Evolutionary conservation across 2,797 vertebrate species (phyloP).

Genomic region (Onychomys arenicola): DNA sequence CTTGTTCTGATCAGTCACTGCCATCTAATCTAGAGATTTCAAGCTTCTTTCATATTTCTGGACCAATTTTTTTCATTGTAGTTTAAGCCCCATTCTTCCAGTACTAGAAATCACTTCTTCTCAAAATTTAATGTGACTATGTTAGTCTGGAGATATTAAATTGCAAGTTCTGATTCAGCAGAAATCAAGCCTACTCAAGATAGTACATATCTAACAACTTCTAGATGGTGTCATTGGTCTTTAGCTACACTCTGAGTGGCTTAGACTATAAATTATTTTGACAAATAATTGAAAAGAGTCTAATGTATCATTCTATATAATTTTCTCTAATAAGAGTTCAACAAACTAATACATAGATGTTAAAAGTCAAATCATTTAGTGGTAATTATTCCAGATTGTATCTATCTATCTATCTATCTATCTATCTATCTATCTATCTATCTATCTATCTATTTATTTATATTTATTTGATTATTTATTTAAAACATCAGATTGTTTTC

Average conservation of each 20-base stretch:
- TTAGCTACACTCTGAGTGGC: neutral
- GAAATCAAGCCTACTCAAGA: neutral
- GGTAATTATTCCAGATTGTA: constrained; percentile 31
- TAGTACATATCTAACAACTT: neutral
- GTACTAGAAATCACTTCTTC: constrained; percentile 3
- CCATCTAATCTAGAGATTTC: neutral
- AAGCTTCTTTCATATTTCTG: neutral
- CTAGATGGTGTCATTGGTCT: neutral
- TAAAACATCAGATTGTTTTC: constrained; percentile 29
- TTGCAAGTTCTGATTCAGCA: constrained; percentile 1
- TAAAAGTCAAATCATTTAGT: neutral
- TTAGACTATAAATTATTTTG: neutral
- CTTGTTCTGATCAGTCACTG: neutral
- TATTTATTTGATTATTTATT: no score
- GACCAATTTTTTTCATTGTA: neutral
- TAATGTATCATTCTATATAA: neutral
- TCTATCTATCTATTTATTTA: no score
- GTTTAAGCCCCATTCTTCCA: neutral
- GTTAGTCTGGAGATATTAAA: constrained; percentile 19
- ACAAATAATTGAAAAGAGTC: neutral
- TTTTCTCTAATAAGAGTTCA: constrained; percentile 13
- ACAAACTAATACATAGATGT: neutral
- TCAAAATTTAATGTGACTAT: neutral
- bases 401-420: no score
- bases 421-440: no score